Base-by-base conservation (phyloP, 2,113 vertebrate genomes). In the Elephas maximus region DNA sequence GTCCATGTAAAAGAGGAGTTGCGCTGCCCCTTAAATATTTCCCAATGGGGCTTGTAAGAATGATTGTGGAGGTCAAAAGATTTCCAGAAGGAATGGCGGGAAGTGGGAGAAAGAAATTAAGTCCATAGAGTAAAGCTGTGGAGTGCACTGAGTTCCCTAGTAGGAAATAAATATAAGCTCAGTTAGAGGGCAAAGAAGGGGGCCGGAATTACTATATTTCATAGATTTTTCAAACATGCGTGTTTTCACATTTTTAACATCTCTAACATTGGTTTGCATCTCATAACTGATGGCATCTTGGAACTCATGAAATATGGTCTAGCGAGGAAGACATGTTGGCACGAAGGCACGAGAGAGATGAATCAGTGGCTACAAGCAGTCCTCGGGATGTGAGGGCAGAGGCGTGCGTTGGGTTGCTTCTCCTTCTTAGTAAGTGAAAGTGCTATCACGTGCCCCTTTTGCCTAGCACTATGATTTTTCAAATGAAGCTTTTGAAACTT, bases 401-500 rank as follows among this genome's bases (percentile, higher is more conserved):
- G 57, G 4, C 18, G 0, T 33, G 12, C 33, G 88, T 92, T 92
- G 76, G 23, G 6, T 37, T 74, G 88, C 28, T 69, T 69, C 33
- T 76, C 71, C 21, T 37, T 76, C 23, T 76, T 48, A 17, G 53
- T 62, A 48, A 71, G 41, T 77, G 45, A 21, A 24, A 45, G 8
- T 53, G n/a, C 33, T n/a, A 7, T 48, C 62, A 78, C 69, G 8
- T 10, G 51, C 5, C 6, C 45, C 17, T 88, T 88, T 91, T 45
- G n/a, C 44, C 11, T 45, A 44, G 79, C 37, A 60, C 18, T 57
- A 5, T n/a, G 51, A n/a, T 37, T 95, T 84, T 82, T 44, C 65
- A 71, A 76, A 48, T n/a, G 67, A 94, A 95, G 48, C 24, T 85
- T 92, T 69, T 63, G 60, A 37, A 93, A 78, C 37, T 6, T 81